Base-by-base conservation (phyloP, 1,140 invertebrate species). In the Pseudomyrmex pallidus region DNA sequence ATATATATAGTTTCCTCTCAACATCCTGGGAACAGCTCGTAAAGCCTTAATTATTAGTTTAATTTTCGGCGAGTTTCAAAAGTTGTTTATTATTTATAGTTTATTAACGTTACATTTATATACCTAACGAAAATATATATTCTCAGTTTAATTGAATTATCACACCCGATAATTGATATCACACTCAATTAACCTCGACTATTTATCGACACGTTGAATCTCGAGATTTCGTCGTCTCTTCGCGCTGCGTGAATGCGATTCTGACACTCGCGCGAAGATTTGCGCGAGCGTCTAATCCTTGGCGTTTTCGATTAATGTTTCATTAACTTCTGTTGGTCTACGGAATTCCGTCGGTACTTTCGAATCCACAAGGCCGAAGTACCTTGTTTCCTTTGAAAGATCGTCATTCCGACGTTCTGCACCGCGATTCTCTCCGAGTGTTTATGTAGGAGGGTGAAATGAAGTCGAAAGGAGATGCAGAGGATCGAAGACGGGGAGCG, bases 381-480 rank as follows among this genome's bases (percentile, higher is more conserved):
- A 74, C 67, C 66, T 82, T 80, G 66, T 72, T 73, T 68, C 76
- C 68, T 59, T 56, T 56, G 78, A 56, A 77, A 74, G 80, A 78
- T 63, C 82, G 50, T 74, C 56, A 66, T 74, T 76, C 72, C 64
- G 72, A 44, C 44, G 67, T 57, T 85, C 86, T 80, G 78, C 56
- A 68, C 54, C 62, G 62, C 72, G 87, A 85, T 86, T 89, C 57
- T 82, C 59, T 25, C 73, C 25, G 68, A 84, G 76, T 89, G 87
- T 89, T 89, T 89, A 89, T 86, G 67, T 68, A 88, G 68, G 62
- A 83, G 78, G 87, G 78, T 74, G 48, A 88, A 35, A 35, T 7
- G 35, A 35, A 87, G 84, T 88, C 77, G 83, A 88, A 88, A 77
- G 77, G 76, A 87, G 87, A 88, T 68, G 86, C 80, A 74, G 77